phyloP scores from a whole-genome alignment of 2,888 invertebrate species.

The Phoenoteleia sp. region DNA sequence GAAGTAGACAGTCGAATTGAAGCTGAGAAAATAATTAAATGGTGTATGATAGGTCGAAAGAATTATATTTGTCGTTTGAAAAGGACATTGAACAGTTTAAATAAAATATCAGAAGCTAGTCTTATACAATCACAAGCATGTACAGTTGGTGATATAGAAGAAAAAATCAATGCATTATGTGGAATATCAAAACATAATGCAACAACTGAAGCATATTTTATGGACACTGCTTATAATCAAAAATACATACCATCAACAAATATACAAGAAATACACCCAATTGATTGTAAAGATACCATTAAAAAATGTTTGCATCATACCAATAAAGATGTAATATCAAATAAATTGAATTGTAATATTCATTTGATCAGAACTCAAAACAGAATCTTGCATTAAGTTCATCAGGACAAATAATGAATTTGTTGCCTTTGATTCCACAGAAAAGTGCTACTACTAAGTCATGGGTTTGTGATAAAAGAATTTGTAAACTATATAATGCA shows the following conservation, averaged over 20 bases:
- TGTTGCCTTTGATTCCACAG: background rate
- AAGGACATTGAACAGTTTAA: slow-evolving; percentile 3
- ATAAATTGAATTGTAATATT: background rate
- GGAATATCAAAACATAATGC: background rate
- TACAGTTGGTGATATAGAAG: background rate
- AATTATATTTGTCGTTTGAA: background rate
- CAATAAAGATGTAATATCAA: background rate
- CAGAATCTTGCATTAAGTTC: background rate
- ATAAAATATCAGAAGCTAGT: slow-evolving; percentile 10
- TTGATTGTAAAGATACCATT: background rate
- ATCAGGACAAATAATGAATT: background rate
- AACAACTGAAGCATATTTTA: background rate
- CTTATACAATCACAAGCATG: background rate
- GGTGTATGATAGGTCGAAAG: slow-evolving; percentile 1
- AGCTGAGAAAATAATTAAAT: slow-evolving; percentile 19
- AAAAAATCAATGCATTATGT: background rate
- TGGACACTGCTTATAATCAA: background rate
- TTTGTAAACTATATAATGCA: background rate
- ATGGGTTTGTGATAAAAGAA: background rate
- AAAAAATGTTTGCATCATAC: background rate
- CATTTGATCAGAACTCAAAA: background rate
- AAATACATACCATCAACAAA: background rate
- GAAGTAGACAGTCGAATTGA: slow-evolving; percentile 6
- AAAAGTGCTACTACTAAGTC: background rate
- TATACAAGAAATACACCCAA: background rate